phyloP scores from a whole-genome alignment of 1,140 invertebrate genomes.

The Drosophila paulistorum region DNA sequence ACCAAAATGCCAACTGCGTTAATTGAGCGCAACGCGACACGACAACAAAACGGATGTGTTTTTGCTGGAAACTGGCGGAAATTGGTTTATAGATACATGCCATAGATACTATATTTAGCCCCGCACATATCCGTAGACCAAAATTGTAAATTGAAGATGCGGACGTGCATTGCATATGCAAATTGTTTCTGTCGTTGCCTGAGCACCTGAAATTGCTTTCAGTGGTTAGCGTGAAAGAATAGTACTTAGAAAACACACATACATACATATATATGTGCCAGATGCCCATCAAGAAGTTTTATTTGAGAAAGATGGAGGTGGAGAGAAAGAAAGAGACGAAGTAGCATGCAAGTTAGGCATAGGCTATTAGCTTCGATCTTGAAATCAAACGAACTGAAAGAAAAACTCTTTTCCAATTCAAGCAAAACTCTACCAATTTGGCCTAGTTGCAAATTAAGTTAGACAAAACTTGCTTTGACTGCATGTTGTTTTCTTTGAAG shows the following conservation, averaged over 20 bases:
- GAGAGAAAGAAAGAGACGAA: background rate
- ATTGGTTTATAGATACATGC: slow-evolving; percentile 69
- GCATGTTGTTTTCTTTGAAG: background rate
- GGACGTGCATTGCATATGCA: slow-evolving; percentile 71
- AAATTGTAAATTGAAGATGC: slow-evolving; percentile 72
- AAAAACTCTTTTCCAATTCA: background rate
- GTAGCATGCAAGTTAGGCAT: background rate
- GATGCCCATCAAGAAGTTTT: slow-evolving; percentile 6
- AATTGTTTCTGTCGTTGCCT: slow-evolving; percentile 43
- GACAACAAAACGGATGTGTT: slow-evolving; percentile 49
- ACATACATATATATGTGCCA: background rate
- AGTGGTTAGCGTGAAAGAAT: slow-evolving; percentile 26
- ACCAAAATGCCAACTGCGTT: slow-evolving; percentile 64
- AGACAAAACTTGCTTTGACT: background rate
- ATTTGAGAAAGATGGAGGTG: background rate
- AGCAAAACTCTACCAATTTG: slow-evolving; percentile 1
- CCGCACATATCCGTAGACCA: slow-evolving; percentile 34
- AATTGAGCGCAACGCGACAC: slow-evolving; percentile 63
- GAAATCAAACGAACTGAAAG: slow-evolving; percentile 11
- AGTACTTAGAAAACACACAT: background rate
- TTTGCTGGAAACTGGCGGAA: slow-evolving; percentile 55
- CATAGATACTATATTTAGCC: slow-evolving; percentile 61
- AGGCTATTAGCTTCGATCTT: slow-evolving; percentile 7
- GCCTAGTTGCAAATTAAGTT: slow-evolving; percentile 11
- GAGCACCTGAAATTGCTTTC: slow-evolving; percentile 69